These are phyloP conservation scores for Temnothorax rugatulus DNA, from an alignment of 2,888 invertebrate genomes.

Conservation along the genomic window DNA sequence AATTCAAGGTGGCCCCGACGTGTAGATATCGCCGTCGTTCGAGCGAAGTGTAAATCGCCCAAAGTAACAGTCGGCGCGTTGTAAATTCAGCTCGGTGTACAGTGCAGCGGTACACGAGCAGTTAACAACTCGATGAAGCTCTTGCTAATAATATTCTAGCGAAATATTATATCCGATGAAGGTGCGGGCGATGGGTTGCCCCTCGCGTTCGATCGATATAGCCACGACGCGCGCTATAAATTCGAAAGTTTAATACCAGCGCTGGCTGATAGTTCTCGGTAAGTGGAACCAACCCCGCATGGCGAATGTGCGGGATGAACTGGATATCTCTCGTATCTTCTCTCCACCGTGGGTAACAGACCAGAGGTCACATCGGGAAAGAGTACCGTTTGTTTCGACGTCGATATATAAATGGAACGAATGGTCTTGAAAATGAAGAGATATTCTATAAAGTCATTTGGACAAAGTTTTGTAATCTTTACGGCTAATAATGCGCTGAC, in stretches of 20 bases:
- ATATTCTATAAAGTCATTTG: not conserved
- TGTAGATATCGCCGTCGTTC: conserved; percentile 48
- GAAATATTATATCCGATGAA: conserved; percentile 50
- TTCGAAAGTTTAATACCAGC: conserved; percentile 66
- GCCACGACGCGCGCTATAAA: conserved; percentile 58
- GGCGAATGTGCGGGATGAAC: conserved; percentile 17
- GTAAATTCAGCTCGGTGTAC: conserved; percentile 39
- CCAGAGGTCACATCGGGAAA: not conserved
- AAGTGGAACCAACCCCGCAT: conserved; percentile 50
- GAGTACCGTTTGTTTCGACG: not conserved
- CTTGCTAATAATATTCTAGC: conserved; percentile 64
- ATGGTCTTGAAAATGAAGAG: not conserved
- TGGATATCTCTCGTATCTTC: conserved; percentile 15
- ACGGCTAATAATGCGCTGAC: not conserved
- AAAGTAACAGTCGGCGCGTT: conserved; percentile 37
- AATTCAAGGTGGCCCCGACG: conserved; percentile 35
- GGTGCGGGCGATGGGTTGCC: conserved; percentile 13
- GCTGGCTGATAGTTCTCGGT: conserved; percentile 50
- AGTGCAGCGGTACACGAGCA: not conserved
- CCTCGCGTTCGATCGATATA: conserved; percentile 53
- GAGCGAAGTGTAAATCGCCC: conserved; percentile 47
- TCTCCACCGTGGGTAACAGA: not conserved
- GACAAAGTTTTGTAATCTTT: conserved; percentile 18
- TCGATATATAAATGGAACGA: not conserved
- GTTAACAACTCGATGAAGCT: conserved; percentile 59